Evolutionary conservation across 2,797 vertebrate species (phyloP), one percentile per base, ranked within the genome.

Genomic region (Synaphobranchus kaupii): DNA sequence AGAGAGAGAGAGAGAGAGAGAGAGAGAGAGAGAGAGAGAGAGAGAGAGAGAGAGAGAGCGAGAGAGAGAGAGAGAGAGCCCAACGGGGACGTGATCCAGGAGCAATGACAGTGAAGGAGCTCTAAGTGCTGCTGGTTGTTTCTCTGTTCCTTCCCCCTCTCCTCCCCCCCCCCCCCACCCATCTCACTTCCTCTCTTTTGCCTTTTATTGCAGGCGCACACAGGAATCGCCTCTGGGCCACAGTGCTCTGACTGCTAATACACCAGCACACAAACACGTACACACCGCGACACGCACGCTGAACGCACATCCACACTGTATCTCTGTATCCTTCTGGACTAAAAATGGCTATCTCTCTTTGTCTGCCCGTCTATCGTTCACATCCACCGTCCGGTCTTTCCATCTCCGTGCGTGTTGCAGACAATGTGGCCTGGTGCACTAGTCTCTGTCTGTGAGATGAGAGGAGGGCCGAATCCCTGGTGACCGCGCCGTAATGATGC

Each of bases 191-290:
- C 96, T 95, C 94, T 92, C 89, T 92, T 92, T 94, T 92, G 88
- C 93, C 94, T 93, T 95, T 96, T 96, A 96, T 96, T 95, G 90
- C 95, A 92, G 93, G 93, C 95, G 94, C 95, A 96, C 96, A 96
- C 95, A 96, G 96, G 96, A 96, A 96, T 93, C 90, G 95, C 96
- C 96, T 90, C 92, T 93, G 94, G 96, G 95, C 93, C 90, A 92
- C 92, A 93, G 92, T 93, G 94, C 94, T 94, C 95, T 93, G 94
- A 94, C 95, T 95, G 94, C 94, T 95, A 95, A 95, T 94, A 95
- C 94, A 93, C 94, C 92, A 76, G 91, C 92, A 91, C 93, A 90
- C 93, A 90, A 90, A 82, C 80, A 88, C 91, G 87, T 89, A 90
- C 90, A 86, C 87, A 80, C 87, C 87, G 73, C 86, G 86, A 90